Conservation (phyloP, 2,797 vertebrate species). For the Buceros bicornis region DNA sequence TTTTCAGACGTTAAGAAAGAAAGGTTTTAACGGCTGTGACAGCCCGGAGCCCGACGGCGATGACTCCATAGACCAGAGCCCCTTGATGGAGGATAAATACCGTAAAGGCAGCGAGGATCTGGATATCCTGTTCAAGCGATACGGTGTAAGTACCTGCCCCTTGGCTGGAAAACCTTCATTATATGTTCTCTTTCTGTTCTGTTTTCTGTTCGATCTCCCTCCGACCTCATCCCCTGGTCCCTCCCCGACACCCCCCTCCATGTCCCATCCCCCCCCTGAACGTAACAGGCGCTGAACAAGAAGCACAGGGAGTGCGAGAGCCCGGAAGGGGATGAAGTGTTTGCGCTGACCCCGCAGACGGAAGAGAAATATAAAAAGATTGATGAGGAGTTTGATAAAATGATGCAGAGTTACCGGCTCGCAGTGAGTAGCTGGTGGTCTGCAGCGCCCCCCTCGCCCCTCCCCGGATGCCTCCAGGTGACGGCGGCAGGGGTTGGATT, state of each 20-base stretch:
- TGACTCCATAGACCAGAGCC: constrained; percentile 98
- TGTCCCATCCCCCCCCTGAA: constrained; percentile 9
- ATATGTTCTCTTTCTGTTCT: constrained; percentile 51
- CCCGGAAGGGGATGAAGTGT: constrained; percentile 95
- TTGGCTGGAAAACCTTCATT: constrained; percentile 49
- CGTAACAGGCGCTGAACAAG: constrained; percentile 97
- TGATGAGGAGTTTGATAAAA: constrained; percentile 99
- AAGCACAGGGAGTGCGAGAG: constrained; percentile 99
- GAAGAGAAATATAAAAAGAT: constrained; percentile 99
- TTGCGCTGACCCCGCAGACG: constrained; percentile 97
- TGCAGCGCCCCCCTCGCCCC: constrained; percentile 1
- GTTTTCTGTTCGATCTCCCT: constrained; percentile 63
- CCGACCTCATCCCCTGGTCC: neutral
- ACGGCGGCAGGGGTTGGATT: neutral
- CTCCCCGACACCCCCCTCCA: neutral
- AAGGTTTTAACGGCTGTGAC: constrained; percentile 99
- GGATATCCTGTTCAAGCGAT: constrained; percentile 97
- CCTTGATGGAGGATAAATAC: constrained; percentile 96
- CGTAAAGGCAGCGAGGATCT: constrained; percentile 94
- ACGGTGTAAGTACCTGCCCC: constrained; percentile 91
- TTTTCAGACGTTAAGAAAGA: constrained; percentile 98
- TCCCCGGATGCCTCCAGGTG: neutral
- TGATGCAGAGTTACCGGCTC: constrained; percentile 99
- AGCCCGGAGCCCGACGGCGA: constrained; percentile 97
- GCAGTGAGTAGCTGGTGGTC: constrained; percentile 93